Percentiles rank a stretch among this genome's conserved stretches.
Conservation (phyloP, 2,888 invertebrate species). For the Pristionchus entomophagus region DNA sequence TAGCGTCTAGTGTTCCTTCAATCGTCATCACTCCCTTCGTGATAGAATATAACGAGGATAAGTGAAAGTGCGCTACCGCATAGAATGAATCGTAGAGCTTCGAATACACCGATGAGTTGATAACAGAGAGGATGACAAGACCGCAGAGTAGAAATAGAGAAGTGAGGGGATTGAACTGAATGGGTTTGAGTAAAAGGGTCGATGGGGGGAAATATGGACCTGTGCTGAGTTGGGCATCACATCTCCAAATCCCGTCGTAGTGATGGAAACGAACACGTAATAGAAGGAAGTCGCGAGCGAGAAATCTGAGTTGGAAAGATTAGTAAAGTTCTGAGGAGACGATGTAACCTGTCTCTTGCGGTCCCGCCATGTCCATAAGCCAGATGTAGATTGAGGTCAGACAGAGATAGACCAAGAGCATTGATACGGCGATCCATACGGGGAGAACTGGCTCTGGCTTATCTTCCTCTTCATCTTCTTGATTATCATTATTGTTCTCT, state of each 20-base stretch:
- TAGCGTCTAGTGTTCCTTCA: conserved; percentile 41
- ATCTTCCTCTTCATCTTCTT: conserved; percentile 40
- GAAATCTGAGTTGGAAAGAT: conserved; percentile 19
- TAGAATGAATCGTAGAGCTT: conserved; percentile 63
- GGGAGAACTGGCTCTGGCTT: neutral
- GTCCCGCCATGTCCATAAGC: neutral
- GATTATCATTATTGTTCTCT: neutral
- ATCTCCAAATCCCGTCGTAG: conserved; percentile 68
- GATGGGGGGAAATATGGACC: conserved; percentile 34
- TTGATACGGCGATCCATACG: conserved; percentile 12
- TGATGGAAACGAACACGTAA: conserved; percentile 66
- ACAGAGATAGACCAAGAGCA: conserved; percentile 13
- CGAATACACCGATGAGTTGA: conserved; percentile 66
- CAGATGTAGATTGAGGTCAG: neutral
- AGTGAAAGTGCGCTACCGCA: neutral
- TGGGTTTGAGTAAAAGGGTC: neutral
- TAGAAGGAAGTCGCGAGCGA: conserved; percentile 59
- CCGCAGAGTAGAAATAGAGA: conserved; percentile 63
- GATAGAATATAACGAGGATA: neutral
- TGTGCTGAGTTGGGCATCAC: conserved; percentile 68
- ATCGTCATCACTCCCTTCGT: conserved; percentile 11
- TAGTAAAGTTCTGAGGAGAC: neutral
- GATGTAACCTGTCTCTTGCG: neutral
- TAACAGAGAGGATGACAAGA: conserved; percentile 64
- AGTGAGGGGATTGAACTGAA: conserved; percentile 65